Conservation (phyloP, 2,888 invertebrate species). For the Glyphotaelius pellucidus region DNA sequence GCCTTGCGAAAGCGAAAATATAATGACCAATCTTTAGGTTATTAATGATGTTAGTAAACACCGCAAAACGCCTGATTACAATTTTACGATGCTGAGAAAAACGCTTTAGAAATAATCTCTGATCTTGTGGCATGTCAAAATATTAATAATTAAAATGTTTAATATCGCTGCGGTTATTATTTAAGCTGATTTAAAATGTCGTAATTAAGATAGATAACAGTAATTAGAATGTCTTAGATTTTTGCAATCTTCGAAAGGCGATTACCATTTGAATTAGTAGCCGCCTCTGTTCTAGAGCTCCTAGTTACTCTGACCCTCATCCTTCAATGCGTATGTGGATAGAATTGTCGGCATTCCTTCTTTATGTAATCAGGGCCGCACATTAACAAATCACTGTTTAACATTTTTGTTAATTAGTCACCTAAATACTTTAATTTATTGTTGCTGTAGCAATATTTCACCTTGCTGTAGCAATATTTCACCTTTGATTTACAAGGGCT, state of each 20-base stretch:
- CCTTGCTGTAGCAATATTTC: not conserved
- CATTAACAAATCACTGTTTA: not conserved
- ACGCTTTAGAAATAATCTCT: not conserved
- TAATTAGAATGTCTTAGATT: not conserved
- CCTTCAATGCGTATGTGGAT: not conserved
- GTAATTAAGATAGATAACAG: not conserved
- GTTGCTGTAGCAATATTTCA: not conserved
- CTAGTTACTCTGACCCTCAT: not conserved
- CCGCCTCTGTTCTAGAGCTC: not conserved
- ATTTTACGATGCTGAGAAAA: conserved; percentile 7
- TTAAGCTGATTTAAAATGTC: not conserved
- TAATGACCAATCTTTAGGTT: not conserved
- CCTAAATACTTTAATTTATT: not conserved
- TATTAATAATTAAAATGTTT: conserved; percentile 10
- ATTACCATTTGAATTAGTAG: not conserved
- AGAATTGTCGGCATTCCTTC: not conserved
- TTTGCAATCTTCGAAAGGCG: not conserved
- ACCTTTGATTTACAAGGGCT: not conserved
- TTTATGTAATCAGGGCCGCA: not conserved
- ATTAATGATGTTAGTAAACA: conserved; percentile 14
- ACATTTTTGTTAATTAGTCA: not conserved
- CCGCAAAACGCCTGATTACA: not conserved
- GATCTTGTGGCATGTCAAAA: not conserved
- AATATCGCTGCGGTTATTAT: not conserved
- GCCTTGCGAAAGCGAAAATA: not conserved